These are phyloP conservation scores for Verasper variegatus DNA, from an alignment of 2,113 vertebrate species.

Conservation along the genomic window DNA sequence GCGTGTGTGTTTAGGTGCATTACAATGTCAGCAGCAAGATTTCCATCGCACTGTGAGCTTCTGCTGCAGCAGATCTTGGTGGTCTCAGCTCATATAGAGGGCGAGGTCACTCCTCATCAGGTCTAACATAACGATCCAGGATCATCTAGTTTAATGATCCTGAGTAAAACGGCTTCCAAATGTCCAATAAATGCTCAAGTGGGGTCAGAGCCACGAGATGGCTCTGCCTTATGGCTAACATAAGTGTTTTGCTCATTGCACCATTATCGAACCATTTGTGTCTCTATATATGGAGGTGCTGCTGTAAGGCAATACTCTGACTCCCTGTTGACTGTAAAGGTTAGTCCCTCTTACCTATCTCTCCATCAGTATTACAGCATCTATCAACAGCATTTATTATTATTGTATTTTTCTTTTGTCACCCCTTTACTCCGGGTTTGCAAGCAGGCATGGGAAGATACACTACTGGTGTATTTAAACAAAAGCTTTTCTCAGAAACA, in stretches of 20 bases:
- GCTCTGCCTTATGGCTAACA: constrained; percentile 41
- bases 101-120: constrained; percentile 35
- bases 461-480: neutral
- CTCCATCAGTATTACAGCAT: neutral
- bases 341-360: constrained; percentile 16
- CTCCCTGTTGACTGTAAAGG: constrained; percentile 22
- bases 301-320: constrained; percentile 27
- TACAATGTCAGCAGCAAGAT: neutral
- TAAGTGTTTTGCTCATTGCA: constrained; percentile 39
- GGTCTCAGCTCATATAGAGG: neutral
- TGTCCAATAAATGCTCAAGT: constrained; percentile 44
- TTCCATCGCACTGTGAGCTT: neutral
- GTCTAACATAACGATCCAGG: constrained; percentile 19
- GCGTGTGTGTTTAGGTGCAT: constrained; percentile 1
- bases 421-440: neutral
- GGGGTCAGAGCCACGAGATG: constrained; percentile 47
- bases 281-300: constrained; percentile 19
- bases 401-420: neutral
- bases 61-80: neutral
- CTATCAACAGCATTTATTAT: neutral
- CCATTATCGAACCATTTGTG: constrained; percentile 52
- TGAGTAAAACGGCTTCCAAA: constrained; percentile 26
- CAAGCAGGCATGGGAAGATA: neutral
- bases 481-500: neutral
- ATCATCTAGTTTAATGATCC: constrained; percentile 66